A percentile compares a stretch with the other conserved stretches of the same genome.
Conservation (phyloP, 35 echinoderm and acorn worm genomes). For the Ptychodera flava region DNA sequence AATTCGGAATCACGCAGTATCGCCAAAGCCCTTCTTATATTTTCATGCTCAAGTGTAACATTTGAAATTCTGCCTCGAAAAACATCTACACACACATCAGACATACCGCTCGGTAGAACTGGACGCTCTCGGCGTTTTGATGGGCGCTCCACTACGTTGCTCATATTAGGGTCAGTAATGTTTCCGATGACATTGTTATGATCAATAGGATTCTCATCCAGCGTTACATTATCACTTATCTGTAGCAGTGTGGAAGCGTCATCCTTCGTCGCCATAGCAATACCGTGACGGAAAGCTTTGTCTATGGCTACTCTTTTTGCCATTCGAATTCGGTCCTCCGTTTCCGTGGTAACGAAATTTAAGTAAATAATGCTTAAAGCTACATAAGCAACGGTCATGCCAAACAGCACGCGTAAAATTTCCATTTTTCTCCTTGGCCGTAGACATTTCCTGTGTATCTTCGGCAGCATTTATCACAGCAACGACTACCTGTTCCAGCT, state of each 20-base stretch:
- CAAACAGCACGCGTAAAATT: not conserved
- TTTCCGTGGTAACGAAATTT: not conserved
- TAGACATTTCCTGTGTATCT: too few species aligned
- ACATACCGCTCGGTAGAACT: not conserved
- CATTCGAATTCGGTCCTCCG: not conserved
- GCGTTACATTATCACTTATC: too few species aligned
- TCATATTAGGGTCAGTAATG: too few species aligned
- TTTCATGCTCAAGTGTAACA: not conserved
- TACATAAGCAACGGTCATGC: not conserved
- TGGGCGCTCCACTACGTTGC: too few species aligned
- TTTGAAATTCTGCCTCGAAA: not conserved
- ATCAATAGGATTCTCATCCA: too few species aligned
- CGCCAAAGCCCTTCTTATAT: not conserved
- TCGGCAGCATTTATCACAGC: too few species aligned
- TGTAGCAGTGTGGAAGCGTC: too few species aligned
- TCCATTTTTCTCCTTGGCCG: not conserved
- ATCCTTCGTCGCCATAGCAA: too few species aligned
- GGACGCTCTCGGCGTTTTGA: too few species aligned
- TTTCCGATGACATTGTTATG: too few species aligned
- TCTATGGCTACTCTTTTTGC: not conserved
- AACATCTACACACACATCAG: not conserved
- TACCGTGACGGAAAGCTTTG: too few species aligned
- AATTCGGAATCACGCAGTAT: not conserved
- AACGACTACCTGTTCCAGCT: too few species aligned
- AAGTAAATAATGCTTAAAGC: not conserved